These are phyloP conservation scores for Malthinus flaveolus DNA, from an alignment of 2,888 invertebrate genomes.

Conservation along the genomic window DNA sequence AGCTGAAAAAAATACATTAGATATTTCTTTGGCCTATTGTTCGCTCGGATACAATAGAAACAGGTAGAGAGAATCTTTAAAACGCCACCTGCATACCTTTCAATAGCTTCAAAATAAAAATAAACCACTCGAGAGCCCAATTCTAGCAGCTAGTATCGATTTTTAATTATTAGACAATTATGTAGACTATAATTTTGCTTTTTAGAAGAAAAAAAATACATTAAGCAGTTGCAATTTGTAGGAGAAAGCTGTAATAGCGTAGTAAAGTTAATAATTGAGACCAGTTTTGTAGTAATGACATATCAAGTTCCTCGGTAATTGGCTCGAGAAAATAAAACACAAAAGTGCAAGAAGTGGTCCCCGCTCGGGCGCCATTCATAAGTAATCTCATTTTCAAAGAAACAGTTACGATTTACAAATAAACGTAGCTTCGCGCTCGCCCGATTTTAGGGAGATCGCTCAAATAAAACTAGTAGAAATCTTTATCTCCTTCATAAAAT, in stretches of 20 bases:
- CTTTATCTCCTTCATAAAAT: constrained; percentile 10
- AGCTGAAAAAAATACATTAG: not conserved
- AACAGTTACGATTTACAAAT: constrained; percentile 5
- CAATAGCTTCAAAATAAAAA: not conserved
- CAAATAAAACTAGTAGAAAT: constrained; percentile 16
- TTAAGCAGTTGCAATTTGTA: too few relatives aligned
- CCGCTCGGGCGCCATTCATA: too few relatives aligned
- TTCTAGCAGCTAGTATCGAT: too few relatives aligned
- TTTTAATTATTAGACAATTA: too few relatives aligned
- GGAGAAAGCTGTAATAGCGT: too few relatives aligned
- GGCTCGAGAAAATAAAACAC: too few relatives aligned
- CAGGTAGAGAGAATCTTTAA: constrained; percentile 1
- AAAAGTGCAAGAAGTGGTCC: too few relatives aligned
- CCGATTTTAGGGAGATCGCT: constrained; percentile 10
- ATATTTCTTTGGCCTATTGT: not conserved
- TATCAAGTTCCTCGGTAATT: too few relatives aligned
- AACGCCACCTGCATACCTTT: constrained; percentile 3
- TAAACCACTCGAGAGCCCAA: not conserved
- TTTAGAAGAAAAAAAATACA: too few relatives aligned
- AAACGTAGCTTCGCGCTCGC: constrained; percentile 10
- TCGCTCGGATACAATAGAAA: not conserved
- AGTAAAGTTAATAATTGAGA: too few relatives aligned
- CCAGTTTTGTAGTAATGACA: too few relatives aligned
- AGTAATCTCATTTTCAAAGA: not conserved
- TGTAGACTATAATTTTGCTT: too few relatives aligned